Percentiles rank a stretch among this genome's conserved stretches.
Evolutionary conservation across 2,113 vertebrate genomes (phyloP).

Genomic region (Macquaria ambigua): DNA sequence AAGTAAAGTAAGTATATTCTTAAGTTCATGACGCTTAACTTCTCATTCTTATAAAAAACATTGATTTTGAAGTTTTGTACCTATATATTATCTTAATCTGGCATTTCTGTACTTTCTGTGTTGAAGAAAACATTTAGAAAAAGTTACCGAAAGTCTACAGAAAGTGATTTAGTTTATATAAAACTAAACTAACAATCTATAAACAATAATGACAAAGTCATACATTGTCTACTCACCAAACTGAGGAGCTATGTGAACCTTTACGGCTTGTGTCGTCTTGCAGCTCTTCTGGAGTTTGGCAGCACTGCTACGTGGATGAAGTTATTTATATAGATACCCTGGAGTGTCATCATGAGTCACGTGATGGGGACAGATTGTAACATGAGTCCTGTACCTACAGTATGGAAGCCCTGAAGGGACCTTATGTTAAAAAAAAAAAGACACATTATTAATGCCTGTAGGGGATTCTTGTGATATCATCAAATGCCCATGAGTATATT

Average conservation of each 20-base stretch:
- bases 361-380: constrained; percentile 50
- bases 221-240: constrained; percentile 66
- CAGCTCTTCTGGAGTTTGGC: constrained; percentile 53
- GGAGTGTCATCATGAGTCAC: constrained; percentile 60
- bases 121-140: neutral
- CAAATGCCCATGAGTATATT: constrained; percentile 1
- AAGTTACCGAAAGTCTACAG: neutral
- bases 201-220: neutral
- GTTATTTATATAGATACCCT: constrained; percentile 72
- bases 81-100: neutral
- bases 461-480: constrained; percentile 19
- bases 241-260: neutral
- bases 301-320: constrained; percentile 15
- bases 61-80: neutral
- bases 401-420: constrained; percentile 26
- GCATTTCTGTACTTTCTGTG: neutral
- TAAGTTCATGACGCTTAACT: neutral
- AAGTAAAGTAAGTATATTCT: neutral
- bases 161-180: neutral
- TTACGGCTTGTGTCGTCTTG: neutral
- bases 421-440: neutral
- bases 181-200: neutral
- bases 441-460: neutral
- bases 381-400: constrained; percentile 17
- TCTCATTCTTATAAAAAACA: neutral